These are phyloP conservation scores for Psephotus haematonotus DNA, from an alignment of 2,113 vertebrate species.

Conservation along the genomic window DNA sequence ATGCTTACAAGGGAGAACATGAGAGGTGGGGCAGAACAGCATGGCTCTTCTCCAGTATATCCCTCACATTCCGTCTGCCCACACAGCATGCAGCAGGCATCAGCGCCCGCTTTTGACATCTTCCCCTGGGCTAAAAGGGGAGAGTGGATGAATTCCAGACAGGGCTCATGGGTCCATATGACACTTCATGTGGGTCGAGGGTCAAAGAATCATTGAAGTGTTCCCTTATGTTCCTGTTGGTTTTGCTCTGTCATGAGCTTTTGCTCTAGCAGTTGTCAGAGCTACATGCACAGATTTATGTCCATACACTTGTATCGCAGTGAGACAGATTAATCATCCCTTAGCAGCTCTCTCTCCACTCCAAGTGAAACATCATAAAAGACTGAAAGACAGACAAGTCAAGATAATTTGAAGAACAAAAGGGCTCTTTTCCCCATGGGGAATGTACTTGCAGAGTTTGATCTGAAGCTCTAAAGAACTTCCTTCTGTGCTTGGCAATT, in stretches of 20 bases:
- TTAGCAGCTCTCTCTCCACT: neutral
- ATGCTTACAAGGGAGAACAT: neutral
- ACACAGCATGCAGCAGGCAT: neutral
- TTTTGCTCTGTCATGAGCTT: neutral
- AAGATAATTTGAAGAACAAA: constrained; percentile 7
- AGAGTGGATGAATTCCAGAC: neutral
- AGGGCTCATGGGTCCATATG: neutral
- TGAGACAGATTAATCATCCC: neutral
- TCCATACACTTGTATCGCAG: neutral
- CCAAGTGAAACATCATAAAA: neutral
- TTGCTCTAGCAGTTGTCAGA: neutral
- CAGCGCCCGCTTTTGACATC: neutral
- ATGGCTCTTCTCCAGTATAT: neutral
- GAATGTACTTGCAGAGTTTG: neutral
- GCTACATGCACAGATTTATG: neutral
- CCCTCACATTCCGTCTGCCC: neutral
- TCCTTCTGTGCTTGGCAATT: neutral
- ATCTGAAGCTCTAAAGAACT: neutral
- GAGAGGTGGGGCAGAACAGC: neutral
- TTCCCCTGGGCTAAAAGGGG: neutral
- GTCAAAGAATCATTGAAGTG: neutral
- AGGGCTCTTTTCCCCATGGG: neutral
- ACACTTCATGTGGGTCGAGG: neutral
- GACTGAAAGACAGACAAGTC: neutral
- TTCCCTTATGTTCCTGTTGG: neutral